Evolutionary conservation across 2,113 vertebrate species (phyloP).

Genomic region (Tychaedon coryphoeus): DNA sequence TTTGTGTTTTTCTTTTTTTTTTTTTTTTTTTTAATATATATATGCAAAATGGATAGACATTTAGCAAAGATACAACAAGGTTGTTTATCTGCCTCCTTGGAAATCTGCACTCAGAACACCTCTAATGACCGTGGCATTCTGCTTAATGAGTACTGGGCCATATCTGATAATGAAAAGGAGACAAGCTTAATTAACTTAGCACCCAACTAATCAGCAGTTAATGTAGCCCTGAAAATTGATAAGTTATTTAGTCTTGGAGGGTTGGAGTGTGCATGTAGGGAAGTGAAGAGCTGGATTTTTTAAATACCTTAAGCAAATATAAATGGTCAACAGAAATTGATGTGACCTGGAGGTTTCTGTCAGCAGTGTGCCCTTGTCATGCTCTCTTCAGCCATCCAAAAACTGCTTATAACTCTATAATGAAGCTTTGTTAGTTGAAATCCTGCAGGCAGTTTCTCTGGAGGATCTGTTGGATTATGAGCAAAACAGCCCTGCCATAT

Average conservation of each 20-base stretch:
- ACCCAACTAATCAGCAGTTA: slow-evolving; percentile 77
- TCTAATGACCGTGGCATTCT: slow-evolving; percentile 41
- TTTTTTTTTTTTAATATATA: neutral
- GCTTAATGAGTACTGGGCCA: slow-evolving; percentile 75
- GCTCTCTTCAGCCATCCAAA: neutral
- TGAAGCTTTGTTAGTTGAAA: neutral
- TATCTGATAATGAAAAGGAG: slow-evolving; percentile 76
- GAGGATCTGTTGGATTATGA: neutral
- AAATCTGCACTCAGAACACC: neutral
- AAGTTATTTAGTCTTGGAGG: slow-evolving; percentile 77
- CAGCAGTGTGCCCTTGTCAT: fast-evolving
- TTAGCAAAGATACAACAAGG: neutral
- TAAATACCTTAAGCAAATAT: neutral
- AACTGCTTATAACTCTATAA: neutral
- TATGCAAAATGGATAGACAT: neutral
- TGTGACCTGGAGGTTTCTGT: neutral
- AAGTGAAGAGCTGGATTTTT: neutral
- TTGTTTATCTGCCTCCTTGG: neutral
- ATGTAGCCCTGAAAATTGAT: slow-evolving; percentile 75
- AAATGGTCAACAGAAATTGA: neutral
- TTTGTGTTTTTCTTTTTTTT: neutral
- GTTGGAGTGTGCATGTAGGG: neutral
- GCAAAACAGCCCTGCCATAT: neutral
- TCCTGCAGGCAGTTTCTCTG: neutral
- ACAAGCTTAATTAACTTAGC: slow-evolving; percentile 78